Evolutionary conservation across 2,797 vertebrate genomes (phyloP).

Genomic region (Enoplosus armatus): DNA sequence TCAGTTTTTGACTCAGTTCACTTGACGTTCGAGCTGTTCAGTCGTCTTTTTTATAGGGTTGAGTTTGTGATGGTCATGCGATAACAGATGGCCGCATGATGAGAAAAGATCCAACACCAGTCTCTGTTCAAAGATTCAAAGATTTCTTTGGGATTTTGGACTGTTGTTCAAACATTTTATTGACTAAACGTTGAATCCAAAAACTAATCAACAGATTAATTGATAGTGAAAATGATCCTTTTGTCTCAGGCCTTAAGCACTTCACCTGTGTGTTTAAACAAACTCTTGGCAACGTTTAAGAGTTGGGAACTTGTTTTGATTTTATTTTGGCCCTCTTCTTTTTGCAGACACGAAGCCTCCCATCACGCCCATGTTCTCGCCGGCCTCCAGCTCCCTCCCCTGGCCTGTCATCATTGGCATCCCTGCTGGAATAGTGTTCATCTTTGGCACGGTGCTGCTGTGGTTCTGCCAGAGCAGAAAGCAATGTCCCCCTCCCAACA

Average conservation of each 20-base stretch:
- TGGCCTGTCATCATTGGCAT: slow-evolving; percentile 99
- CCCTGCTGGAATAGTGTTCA: slow-evolving; percentile 95
- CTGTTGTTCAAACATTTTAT: background rate
- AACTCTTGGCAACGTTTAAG: background rate
- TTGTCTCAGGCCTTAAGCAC: background rate
- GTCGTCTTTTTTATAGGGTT: background rate
- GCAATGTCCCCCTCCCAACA: slow-evolving; percentile 86
- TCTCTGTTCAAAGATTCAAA: background rate
- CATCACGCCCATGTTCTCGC: slow-evolving; percentile 85
- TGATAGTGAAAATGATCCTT: background rate
- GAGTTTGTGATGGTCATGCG: background rate
- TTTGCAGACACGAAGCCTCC: slow-evolving; percentile 93
- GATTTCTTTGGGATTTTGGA: background rate
- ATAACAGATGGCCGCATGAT: background rate
- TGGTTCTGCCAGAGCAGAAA: slow-evolving; percentile 98
- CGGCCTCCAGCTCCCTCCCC: slow-evolving; percentile 90
- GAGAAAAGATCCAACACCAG: background rate
- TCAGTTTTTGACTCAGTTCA: background rate
- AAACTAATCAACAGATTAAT: background rate
- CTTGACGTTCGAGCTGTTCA: background rate
- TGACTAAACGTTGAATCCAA: background rate
- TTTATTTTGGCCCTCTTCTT: slow-evolving; percentile 8
- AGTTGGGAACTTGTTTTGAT: slow-evolving; percentile 27
- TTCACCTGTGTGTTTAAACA: slow-evolving; percentile 23
- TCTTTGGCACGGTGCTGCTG: slow-evolving; percentile 94